These are phyloP conservation scores for Trichoplax adhaerens DNA, from an alignment of 37 sponge, comb jelly and placozoan species.

Conservation along the genomic window DNA sequence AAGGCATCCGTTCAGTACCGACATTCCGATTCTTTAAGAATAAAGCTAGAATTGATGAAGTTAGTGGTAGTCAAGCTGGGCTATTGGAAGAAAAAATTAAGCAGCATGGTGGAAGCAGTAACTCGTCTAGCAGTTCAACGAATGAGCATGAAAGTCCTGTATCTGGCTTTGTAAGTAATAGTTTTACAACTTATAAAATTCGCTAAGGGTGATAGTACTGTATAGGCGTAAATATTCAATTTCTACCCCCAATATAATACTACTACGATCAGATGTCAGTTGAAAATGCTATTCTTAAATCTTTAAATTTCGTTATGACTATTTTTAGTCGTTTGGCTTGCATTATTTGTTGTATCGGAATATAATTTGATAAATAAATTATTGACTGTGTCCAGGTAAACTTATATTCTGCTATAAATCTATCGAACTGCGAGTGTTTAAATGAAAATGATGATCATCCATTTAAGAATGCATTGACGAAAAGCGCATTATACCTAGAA, in stretches of 20 bases:
- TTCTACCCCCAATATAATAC: not conserved
- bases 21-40: constrained; percentile 51
- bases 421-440: constrained; percentile 58
- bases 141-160: too few species aligned
- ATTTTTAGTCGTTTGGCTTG: too few species aligned
- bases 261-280: not conserved
- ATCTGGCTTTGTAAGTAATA: too few species aligned
- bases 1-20: constrained; percentile 41
- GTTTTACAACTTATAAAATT: too few species aligned
- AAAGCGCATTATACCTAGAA: constrained; percentile 35
- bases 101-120: constrained; percentile 18
- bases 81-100: constrained; percentile 42
- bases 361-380: too few species aligned
- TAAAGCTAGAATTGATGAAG: constrained; percentile 25
- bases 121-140: not conserved
- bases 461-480: constrained; percentile 13
- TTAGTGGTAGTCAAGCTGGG: constrained; percentile 33
- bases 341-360: too few species aligned
- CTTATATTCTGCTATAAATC: too few species aligned
- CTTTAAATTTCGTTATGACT: too few species aligned
- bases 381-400: too few species aligned
- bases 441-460: constrained; percentile 75
- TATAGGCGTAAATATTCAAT: not conserved
- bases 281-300: too few species aligned
- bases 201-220: too few species aligned